Evolutionary conservation across 2,113 vertebrate species (phyloP).

Genomic region (Hylia prasina): DNA sequence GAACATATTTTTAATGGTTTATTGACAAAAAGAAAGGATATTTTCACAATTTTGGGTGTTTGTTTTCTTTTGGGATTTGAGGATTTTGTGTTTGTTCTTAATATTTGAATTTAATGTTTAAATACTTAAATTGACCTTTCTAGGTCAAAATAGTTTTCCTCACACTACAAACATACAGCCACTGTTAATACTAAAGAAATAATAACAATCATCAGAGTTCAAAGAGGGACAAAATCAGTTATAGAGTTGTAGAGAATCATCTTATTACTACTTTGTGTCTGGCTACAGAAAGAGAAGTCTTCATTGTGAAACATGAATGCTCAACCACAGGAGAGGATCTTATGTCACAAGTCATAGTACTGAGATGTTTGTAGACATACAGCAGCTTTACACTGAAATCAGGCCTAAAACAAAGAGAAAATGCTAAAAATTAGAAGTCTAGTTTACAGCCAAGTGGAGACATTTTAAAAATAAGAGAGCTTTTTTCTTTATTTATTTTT

Average conservation of each 20-base stretch:
- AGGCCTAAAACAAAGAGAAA: background rate
- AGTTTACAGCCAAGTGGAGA: background rate
- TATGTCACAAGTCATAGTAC: background rate
- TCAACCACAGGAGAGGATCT: background rate
- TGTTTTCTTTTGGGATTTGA: background rate
- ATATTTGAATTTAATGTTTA: background rate
- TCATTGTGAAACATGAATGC: background rate
- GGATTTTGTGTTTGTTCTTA: background rate
- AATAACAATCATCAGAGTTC: background rate
- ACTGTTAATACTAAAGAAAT: background rate
- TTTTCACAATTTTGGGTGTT: fast-evolving
- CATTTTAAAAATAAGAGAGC: background rate
- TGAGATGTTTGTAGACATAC: background rate
- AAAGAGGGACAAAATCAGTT: background rate
- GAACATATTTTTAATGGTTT: background rate
- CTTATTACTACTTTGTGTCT: background rate
- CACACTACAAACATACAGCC: background rate
- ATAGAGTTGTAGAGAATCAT: background rate
- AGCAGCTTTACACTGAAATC: background rate
- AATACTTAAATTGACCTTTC: background rate
- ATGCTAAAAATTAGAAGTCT: background rate
- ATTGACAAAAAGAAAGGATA: background rate
- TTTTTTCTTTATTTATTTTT: background rate
- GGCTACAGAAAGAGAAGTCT: background rate
- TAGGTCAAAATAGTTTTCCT: background rate